These are phyloP conservation scores for Zonitis immaculata DNA, from an alignment of 2,888 invertebrate species.

Conservation along the genomic window DNA sequence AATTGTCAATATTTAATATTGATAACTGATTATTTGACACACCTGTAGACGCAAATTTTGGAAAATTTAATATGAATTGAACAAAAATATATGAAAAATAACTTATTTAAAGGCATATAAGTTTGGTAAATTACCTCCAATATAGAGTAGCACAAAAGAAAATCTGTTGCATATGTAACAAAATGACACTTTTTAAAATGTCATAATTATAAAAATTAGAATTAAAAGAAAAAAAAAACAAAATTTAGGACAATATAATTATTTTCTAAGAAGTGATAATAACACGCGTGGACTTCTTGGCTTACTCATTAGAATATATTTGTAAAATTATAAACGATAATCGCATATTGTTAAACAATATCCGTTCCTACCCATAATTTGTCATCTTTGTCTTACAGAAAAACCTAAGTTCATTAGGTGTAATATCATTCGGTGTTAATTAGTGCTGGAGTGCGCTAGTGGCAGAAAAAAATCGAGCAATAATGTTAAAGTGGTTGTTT, in stretches of 20 bases:
- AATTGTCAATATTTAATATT: slow-evolving; percentile 8
- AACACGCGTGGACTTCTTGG: slow-evolving; percentile 6
- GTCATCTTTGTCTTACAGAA: slow-evolving; percentile 35
- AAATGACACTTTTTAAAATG: too few relatives aligned
- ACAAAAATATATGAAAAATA: too few relatives aligned
- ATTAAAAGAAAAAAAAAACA: too few relatives aligned
- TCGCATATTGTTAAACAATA: slow-evolving; percentile 37
- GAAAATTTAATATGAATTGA: too few relatives aligned
- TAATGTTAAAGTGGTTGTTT: slow-evolving; percentile 18
- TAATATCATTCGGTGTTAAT: slow-evolving; percentile 14
- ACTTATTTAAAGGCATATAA: too few relatives aligned
- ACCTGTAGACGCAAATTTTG: slow-evolving; percentile 2
- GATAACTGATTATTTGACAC: slow-evolving; percentile 9
- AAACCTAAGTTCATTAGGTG: slow-evolving; percentile 9
- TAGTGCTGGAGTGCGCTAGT: background rate
- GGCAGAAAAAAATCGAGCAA: background rate
- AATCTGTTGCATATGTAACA: too few relatives aligned
- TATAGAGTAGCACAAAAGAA: too few relatives aligned
- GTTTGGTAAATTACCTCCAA: too few relatives aligned
- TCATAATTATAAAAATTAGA: too few relatives aligned
- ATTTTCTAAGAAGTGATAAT: slow-evolving; percentile 1
- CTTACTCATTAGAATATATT: slow-evolving; percentile 12
- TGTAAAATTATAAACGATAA: slow-evolving; percentile 21
- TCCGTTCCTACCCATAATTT: slow-evolving; percentile 42
- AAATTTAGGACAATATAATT: background rate